Percentiles rank a stretch among this genome's conserved stretches.
Evolutionary conservation across 2,113 vertebrate species (phyloP).

Genomic region (Antidorcas marsupialis): DNA sequence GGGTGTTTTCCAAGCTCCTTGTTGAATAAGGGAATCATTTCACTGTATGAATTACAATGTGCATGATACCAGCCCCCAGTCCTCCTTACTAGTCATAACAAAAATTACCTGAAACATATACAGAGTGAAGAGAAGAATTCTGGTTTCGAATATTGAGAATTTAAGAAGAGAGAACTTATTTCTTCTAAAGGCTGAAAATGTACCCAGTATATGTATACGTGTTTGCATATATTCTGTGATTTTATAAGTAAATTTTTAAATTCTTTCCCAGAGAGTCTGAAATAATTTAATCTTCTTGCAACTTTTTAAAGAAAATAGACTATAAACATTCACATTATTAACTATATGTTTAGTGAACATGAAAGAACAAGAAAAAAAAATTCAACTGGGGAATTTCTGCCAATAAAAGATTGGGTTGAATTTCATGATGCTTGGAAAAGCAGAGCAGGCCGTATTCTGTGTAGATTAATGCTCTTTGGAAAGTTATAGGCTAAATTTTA

Average conservation of each 20-base stretch:
- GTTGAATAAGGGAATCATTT: conserved; percentile 46
- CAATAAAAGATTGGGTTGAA: background rate
- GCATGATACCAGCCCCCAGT: conserved; percentile 52
- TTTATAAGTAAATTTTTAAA: background rate
- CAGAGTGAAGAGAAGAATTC: conserved; percentile 64
- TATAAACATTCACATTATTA: conserved; percentile 13
- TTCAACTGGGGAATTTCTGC: background rate
- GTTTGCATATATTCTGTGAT: background rate
- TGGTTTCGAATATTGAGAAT: conserved; percentile 39
- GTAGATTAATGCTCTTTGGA: background rate
- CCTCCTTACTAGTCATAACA: conserved; percentile 70
- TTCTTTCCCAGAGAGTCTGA: background rate
- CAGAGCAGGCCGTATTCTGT: background rate
- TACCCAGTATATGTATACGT: background rate
- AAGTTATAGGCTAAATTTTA: conserved; percentile 1
- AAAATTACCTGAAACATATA: conserved; percentile 68
- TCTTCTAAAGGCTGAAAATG: conserved; percentile 38
- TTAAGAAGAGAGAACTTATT: conserved; percentile 27
- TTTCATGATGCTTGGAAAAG: background rate
- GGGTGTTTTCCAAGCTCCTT: background rate
- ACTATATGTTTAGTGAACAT: background rate
- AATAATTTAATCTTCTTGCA: conserved; percentile 21
- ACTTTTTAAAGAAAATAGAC: background rate
- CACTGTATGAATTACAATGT: conserved; percentile 42
- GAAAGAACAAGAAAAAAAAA: conserved; percentile 23